Evolutionary conservation across 2,888 invertebrate species (phyloP).

Genomic region (Glyphotaelius pellucidus): DNA sequence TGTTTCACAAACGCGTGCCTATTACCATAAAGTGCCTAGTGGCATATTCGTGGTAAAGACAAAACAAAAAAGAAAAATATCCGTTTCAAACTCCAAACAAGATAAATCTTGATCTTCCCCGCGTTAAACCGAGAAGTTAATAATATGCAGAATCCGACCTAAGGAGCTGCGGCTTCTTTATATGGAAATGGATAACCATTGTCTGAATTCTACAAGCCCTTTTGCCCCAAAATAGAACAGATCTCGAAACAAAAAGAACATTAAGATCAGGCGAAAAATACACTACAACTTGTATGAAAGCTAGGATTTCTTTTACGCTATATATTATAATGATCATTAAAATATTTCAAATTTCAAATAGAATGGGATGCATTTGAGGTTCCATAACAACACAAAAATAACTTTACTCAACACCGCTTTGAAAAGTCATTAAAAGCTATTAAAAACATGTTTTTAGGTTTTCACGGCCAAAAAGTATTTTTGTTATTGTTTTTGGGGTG

Average conservation of each 20-base stretch:
- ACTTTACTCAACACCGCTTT: too few relatives aligned
- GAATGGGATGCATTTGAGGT: too few relatives aligned
- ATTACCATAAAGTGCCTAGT: background rate
- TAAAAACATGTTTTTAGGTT: too few relatives aligned
- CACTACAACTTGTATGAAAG: too few relatives aligned
- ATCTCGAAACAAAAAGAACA: background rate
- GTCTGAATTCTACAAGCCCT: background rate
- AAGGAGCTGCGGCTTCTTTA: conserved; percentile 4
- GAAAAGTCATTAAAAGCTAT: too few relatives aligned
- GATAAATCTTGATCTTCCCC: background rate
- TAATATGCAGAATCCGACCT: background rate
- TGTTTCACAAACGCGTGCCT: background rate
- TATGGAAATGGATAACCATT: conserved; percentile 19
- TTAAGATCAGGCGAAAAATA: background rate
- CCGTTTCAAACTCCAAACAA: background rate
- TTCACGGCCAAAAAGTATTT: too few relatives aligned
- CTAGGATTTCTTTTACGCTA: too few relatives aligned
- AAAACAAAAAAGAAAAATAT: background rate
- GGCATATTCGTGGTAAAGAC: background rate
- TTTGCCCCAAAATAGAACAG: background rate
- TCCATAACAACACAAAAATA: too few relatives aligned
- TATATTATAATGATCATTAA: too few relatives aligned
- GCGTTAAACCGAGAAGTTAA: background rate
- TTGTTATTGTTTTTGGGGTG: too few relatives aligned
- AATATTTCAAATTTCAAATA: too few relatives aligned